phyloP scores from a whole-genome alignment of 2,113 vertebrate species.

The Lanius ludovicianus region DNA sequence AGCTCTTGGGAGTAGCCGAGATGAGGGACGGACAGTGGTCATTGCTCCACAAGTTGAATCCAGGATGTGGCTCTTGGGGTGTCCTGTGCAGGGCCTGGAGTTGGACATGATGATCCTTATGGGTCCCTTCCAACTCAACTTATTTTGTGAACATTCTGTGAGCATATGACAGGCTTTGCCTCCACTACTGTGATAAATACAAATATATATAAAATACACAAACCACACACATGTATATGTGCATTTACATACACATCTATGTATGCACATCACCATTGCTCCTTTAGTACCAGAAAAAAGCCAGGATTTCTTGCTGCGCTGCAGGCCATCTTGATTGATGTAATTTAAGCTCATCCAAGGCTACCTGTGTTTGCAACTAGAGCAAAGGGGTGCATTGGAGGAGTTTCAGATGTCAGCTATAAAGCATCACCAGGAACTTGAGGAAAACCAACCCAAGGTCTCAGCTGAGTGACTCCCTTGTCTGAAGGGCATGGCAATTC shows the following conservation, averaged over 20 bases:
- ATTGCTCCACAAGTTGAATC: not conserved
- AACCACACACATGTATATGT: not conserved
- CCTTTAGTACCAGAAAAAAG: not conserved
- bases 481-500: not conserved
- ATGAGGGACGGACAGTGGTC: accelerated
- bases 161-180: not conserved
- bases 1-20: accelerated
- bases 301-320: not conserved
- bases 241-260: not conserved
- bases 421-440: not conserved
- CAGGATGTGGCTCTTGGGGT: not conserved
- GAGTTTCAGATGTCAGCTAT: not conserved
- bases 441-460: not conserved
- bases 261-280: not conserved
- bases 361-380: not conserved
- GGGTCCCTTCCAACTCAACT: not conserved
- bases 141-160: not conserved
- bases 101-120: not conserved
- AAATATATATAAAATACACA: not conserved
- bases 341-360: not conserved
- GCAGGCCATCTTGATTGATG: not conserved
- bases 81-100: not conserved
- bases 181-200: not conserved
- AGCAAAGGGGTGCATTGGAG: accelerated
- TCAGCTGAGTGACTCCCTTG: not conserved